phyloP scores from a whole-genome alignment of 2,113 vertebrate genomes.

The Syngnathoides biaculeatus region DNA sequence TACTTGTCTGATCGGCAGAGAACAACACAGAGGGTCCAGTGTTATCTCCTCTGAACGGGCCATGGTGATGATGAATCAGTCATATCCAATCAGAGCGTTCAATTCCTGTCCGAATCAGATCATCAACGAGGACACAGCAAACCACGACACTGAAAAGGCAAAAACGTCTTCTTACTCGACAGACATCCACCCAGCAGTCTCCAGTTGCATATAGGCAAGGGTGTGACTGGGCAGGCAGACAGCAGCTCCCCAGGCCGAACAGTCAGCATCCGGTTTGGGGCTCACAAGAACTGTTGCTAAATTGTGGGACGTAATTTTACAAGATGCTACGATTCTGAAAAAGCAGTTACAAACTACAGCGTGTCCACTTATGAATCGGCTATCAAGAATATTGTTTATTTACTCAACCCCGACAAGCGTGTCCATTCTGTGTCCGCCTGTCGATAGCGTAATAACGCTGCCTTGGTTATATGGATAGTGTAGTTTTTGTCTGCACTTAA shows the following conservation, averaged over 20 bases:
- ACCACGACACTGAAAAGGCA: neutral
- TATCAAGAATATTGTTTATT: neutral
- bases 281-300: constrained; percentile 17
- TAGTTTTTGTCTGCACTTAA: constrained; percentile 34
- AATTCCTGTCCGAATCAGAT: neutral
- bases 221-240: constrained; percentile 60
- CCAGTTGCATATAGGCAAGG: constrained; percentile 46
- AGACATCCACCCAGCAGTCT: constrained; percentile 2
- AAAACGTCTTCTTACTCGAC: neutral
- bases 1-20: constrained; percentile 24
- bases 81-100: constrained; percentile 37
- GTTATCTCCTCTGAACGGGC: constrained; percentile 54
- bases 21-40: constrained; percentile 36
- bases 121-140: neutral
- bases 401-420: constrained; percentile 19
- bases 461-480: constrained; percentile 50
- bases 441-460: constrained; percentile 29
- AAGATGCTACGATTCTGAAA: neutral
- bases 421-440: constrained; percentile 55
- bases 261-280: constrained; percentile 36
- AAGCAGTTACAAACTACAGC: neutral
- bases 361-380: neutral
- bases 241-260: constrained; percentile 24
- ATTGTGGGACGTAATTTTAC: neutral
- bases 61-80: constrained; percentile 60